These are phyloP conservation scores for Nematolebias whitei DNA, from an alignment of 2,113 vertebrate species.

Conservation along the genomic window DNA sequence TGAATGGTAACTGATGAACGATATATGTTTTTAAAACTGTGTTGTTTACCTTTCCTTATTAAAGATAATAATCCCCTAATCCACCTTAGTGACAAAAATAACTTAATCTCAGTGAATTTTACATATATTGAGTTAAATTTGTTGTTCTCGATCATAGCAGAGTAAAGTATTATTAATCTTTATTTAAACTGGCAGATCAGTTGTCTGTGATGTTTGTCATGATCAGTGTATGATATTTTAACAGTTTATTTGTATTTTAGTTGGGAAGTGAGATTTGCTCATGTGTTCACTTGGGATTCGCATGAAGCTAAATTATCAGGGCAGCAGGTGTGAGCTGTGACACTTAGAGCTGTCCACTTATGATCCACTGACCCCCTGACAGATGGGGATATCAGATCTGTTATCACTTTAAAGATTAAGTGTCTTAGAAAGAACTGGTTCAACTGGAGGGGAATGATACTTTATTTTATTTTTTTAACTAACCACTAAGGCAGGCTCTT, in stretches of 20 bases:
- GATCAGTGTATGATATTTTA: too few species aligned
- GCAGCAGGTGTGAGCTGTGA: background rate
- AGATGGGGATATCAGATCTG: background rate
- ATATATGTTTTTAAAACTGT: too few species aligned
- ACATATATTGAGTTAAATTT: too few species aligned
- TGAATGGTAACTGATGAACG: too few species aligned
- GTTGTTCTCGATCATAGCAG: too few species aligned
- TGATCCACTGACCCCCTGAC: background rate
- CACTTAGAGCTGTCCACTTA: background rate
- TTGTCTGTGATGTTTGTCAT: too few species aligned
- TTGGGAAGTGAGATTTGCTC: background rate
- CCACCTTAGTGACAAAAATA: too few species aligned
- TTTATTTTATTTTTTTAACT: background rate
- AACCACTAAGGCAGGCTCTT: constrained; percentile 16
- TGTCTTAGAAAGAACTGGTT: background rate
- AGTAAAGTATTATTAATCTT: too few species aligned
- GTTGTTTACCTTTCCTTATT: too few species aligned
- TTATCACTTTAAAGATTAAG: background rate
- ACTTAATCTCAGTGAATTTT: too few species aligned
- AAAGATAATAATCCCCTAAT: too few species aligned
- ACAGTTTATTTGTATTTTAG: background rate
- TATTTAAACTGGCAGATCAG: too few species aligned
- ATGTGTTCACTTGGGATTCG: background rate
- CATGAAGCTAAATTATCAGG: background rate
- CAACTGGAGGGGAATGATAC: background rate